Evolutionary conservation across 2,113 vertebrate species (phyloP), one percentile per base, ranked within the genome.

Genomic region (Lepisosteus osseus): DNA sequence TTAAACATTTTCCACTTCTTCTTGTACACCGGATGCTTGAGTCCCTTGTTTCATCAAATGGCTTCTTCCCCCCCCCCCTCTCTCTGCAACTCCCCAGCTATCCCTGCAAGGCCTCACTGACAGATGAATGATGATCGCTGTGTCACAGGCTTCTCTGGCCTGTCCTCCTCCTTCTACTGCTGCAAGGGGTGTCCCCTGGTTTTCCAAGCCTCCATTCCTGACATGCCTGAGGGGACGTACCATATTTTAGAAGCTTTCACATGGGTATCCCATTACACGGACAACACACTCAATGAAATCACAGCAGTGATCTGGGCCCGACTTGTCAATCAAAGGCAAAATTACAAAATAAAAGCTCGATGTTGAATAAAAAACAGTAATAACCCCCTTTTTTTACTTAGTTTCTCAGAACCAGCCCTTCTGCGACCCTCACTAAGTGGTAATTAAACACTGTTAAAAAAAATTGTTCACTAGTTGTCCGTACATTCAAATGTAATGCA

Each of bases 251-350:
- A 76, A 82, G 29, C 81, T 83, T 88, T 89, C 88, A 86, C 88
- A 89, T 88, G 86, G 86, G 77, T 88, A 88, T 90, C 84, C 67
- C 40, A 65, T 90, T 91, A 86, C 87, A 82, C 79, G 79, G 80
- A 72, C 82, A 72, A 79, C 80, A 75, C 78, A 81, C 79, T 85
- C 85, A 85, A 85, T 82, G 83, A 86, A 85, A 82, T 82, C 79
- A 72, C 85, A 83, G 81, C 69, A 43, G 77, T 65, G 76, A 81
- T 83, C 87, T 86, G 76, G 81, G 80, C 83, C 83, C 69, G 54
- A 72, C 78, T 77, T 83, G 86, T 76, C 84, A 82, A 75, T 84
- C 80, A 83, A 61, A 43, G 70, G 69, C 14, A 42, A 69, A 7
- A 62, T 13, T 29, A 44, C 15, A 44, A 62, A 68, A 68, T 44